Evolutionary conservation across 2,888 invertebrate genomes (phyloP), one percentile per base, ranked within the genome.

Genomic region (Taphrorychus bicolor): DNA sequence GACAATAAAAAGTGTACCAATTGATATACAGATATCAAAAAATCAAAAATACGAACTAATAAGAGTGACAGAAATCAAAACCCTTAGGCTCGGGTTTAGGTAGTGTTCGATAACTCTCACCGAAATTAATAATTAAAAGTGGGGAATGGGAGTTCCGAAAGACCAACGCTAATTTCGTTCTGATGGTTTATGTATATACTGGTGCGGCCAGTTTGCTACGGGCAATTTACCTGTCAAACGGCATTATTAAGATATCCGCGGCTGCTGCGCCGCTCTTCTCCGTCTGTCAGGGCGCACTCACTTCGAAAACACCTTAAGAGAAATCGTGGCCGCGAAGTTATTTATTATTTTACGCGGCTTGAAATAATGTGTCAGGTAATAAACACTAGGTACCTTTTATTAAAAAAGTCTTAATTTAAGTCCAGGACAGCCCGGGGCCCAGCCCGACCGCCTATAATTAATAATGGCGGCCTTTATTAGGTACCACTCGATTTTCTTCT

Each of bases 151-250:
- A n/a, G n/a, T n/a, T n/a, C n/a, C n/a, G n/a, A n/a, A n/a, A 61
- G 57, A 18, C 56, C 59, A 64, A 61, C 61, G 64, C 69, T 71
- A 70, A 73, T 71, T 72, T 73, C 65, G 65, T 51, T 65, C 67
- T 60, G 69, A 71, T 73, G 70, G 71, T 72, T 73, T 73, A 73
- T 73, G 67, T 69, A 66, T 57, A 61, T 54, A 65, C 58, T 54
- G 21, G 22, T n/a, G 45, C 49, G 59, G 41, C 54, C 62, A 64
- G 70, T 72, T 71, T 58, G 71, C 69, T 70, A 70, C 68, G 72
- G 71, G 73, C 74, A 76, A 76, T 76, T 76, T 75, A 75, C 68
- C 73, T 75, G 75, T 75, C 76, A 75, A 73, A 75, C 70, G 69
- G 70, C 73, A 74, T 75, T 76, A 76, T 76, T 75, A 76, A 76